These are phyloP conservation scores for Myotis pilosus DNA, from an alignment of 2,797 vertebrate species.

Conservation along the genomic window DNA sequence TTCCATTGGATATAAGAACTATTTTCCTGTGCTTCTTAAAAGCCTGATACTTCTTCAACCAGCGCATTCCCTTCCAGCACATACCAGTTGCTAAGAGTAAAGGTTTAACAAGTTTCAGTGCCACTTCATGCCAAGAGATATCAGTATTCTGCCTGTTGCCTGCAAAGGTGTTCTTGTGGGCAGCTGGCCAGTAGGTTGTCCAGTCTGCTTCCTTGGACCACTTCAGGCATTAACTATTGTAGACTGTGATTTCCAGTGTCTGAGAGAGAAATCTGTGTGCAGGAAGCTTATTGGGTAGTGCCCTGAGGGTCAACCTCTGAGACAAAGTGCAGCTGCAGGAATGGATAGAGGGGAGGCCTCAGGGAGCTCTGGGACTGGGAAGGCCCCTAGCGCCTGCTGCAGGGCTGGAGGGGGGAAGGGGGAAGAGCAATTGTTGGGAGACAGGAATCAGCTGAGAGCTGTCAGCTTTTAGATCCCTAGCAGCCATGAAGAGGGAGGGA, in stretches of 20 bases:
- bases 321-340: not conserved
- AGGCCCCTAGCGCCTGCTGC: not conserved
- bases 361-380: no score
- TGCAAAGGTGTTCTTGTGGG: not conserved
- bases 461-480: not conserved
- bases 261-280: not conserved
- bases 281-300: not conserved
- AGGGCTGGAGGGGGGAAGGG: no score
- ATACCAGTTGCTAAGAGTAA: not conserved
- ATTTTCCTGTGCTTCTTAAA: not conserved
- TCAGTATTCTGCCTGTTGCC: not conserved
- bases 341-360: not conserved
- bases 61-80: not conserved
- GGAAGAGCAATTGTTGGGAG: no score
- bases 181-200: not conserved
- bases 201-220: not conserved
- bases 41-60: not conserved
- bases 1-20: not conserved
- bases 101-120: not conserved
- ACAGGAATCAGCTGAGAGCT: not conserved
- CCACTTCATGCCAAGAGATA: not conserved
- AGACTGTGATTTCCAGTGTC: not conserved
- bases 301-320: not conserved
- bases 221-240: not conserved
- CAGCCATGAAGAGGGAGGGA: rapidly evolving